A percentile compares a stretch with the other conserved stretches of the same genome.
Evolutionary conservation across 2,797 vertebrate genomes (phyloP).

Genomic region (Chiloscyllium punctatum): DNA sequence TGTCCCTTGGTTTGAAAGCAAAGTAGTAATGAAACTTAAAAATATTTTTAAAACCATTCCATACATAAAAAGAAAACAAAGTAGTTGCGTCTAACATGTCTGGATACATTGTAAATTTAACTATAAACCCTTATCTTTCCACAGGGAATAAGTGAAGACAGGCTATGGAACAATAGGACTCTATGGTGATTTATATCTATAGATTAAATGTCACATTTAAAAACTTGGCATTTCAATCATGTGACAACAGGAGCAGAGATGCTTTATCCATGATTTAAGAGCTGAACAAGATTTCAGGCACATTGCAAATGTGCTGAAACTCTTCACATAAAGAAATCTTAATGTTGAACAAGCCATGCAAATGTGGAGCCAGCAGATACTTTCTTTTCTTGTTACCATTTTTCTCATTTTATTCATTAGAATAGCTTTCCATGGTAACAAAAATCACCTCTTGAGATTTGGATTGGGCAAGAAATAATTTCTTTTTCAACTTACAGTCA

Average conservation of each 20-base stretch:
- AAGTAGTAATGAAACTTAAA: neutral
- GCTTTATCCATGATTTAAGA: constrained; percentile 18
- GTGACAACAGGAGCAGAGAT: constrained; percentile 14
- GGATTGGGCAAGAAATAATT: neutral
- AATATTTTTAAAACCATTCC: neutral
- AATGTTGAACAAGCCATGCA: neutral
- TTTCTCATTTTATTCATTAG: neutral
- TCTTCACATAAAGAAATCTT: neutral
- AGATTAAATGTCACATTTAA: constrained; percentile 52
- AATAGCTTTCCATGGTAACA: neutral
- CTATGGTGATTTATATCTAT: constrained; percentile 52
- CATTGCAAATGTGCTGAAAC: neutral
- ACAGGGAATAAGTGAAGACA: constrained; percentile 41
- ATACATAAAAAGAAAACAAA: neutral
- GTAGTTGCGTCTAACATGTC: neutral
- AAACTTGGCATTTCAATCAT: constrained; percentile 52
- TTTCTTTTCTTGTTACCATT: neutral
- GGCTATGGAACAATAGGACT: constrained; percentile 43
- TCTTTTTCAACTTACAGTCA: neutral
- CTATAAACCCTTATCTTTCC: constrained; percentile 46
- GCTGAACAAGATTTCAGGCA: neutral
- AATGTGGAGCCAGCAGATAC: neutral
- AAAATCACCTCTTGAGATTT: neutral
- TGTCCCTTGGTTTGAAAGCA: neutral
- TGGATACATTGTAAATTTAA: constrained; percentile 20